Evolutionary conservation across 1,140 invertebrate genomes (phyloP).

Genomic region (Lordiphosa mommai): DNA sequence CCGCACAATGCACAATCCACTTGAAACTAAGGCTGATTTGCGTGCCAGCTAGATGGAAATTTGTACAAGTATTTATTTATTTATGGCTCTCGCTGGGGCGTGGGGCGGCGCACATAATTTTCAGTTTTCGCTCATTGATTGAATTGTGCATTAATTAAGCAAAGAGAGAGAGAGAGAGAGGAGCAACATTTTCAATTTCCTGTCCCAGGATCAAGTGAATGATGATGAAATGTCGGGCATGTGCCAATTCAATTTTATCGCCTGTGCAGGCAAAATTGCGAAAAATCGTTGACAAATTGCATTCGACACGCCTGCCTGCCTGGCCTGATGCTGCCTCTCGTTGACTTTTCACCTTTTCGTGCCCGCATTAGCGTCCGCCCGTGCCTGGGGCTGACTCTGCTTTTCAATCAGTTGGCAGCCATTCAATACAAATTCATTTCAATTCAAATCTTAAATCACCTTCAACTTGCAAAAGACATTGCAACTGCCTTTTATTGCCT

Average conservation of each 20-base stretch:
- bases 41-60: too few species aligned
- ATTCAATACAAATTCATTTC: constrained; percentile 69
- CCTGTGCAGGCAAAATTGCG: constrained; percentile 53
- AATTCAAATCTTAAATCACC: constrained; percentile 52
- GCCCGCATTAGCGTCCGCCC: constrained; percentile 28
- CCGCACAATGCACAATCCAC: too few species aligned
- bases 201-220: too few species aligned
- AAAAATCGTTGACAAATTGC: constrained; percentile 76
- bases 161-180: too few species aligned
- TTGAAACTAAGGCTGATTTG: too few species aligned
- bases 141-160: too few species aligned
- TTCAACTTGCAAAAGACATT: constrained; percentile 48
- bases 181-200: too few species aligned
- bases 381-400: background rate
- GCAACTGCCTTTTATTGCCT: constrained; percentile 65
- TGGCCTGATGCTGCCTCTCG: constrained; percentile 5
- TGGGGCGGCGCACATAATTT: too few species aligned
- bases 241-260: constrained; percentile 58
- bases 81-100: too few species aligned
- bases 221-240: too few species aligned
- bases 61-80: too few species aligned
- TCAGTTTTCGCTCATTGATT: too few species aligned
- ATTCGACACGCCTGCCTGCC: constrained; percentile 34
- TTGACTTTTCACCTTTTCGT: constrained; percentile 49
- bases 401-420: constrained; percentile 32